Conservation (phyloP, 2,888 invertebrate genomes). For the Brenthis hecate region DNA sequence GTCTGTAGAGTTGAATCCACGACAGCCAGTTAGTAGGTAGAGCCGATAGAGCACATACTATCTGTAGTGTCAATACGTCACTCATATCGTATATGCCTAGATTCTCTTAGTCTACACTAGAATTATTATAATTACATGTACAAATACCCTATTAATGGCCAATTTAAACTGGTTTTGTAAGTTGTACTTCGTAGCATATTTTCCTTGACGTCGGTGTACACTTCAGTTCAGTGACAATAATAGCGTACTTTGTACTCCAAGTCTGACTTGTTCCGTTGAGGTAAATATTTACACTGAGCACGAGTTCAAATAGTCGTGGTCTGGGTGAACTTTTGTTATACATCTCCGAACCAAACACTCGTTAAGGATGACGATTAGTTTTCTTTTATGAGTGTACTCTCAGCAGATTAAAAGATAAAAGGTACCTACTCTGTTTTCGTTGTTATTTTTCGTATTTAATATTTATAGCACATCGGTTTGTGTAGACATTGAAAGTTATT, state of each 20-base stretch:
- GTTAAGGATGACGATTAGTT: conserved; percentile 12
- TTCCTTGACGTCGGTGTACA: conserved; percentile 13
- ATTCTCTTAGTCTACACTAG: no score
- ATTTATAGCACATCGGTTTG: no score
- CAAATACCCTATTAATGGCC: not conserved
- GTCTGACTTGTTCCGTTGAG: conserved; percentile 16
- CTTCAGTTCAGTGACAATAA: conserved; percentile 23
- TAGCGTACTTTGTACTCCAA: conserved; percentile 26
- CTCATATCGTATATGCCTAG: no score
- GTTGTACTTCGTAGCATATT: not conserved
- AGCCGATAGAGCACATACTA: no score
- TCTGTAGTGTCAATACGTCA: no score
- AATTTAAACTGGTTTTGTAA: conserved; percentile 13
- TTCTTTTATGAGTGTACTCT: conserved; percentile 7
- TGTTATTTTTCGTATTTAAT: no score
- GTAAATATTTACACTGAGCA: conserved; percentile 30
- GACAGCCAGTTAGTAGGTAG: no score
- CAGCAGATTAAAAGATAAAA: conserved; percentile 5
- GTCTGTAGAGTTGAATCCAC: no score
- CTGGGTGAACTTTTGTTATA: conserved; percentile 23
- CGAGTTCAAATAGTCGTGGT: conserved; percentile 28
- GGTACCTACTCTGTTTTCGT: not conserved
- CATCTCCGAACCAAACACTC: conserved; percentile 16
- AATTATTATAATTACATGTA: not conserved
- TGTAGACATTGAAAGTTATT: no score